Percentiles rank a stretch among this genome's conserved stretches.
phyloP scores from a whole-genome alignment of 1,140 invertebrate species.

The Dryas iulia region DNA sequence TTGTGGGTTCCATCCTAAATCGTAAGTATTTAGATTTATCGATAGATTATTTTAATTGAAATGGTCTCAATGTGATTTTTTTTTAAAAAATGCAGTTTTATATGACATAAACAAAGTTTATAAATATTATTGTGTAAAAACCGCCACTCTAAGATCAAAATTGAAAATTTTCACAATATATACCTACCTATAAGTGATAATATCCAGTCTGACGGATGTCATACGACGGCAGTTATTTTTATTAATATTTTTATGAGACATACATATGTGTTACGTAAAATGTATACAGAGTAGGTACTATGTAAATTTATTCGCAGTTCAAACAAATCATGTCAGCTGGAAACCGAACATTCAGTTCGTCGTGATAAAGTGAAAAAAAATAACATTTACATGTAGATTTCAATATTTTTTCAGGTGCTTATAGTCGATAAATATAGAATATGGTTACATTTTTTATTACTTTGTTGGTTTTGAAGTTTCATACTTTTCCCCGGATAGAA shows the following conservation, averaged over 20 bases:
- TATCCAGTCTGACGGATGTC: background rate
- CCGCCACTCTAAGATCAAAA: background rate
- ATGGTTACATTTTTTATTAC: too few species aligned
- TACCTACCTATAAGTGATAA: background rate
- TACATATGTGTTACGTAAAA: background rate
- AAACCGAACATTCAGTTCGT: background rate
- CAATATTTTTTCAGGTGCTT: background rate
- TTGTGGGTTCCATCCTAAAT: too few species aligned
- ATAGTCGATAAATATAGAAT: too few species aligned
- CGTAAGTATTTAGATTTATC: too few species aligned
- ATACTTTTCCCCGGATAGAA: too few species aligned
- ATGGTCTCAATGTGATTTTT: too few species aligned
- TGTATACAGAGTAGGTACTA: constrained; percentile 1
- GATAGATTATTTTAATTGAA: too few species aligned
- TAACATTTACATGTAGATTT: background rate
- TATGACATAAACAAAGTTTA: background rate
- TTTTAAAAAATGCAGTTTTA: too few species aligned
- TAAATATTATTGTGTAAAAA: background rate
- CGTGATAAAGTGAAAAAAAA: background rate
- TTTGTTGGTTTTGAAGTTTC: too few species aligned
- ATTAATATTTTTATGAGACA: constrained; percentile 1
- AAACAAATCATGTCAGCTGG: constrained; percentile 1
- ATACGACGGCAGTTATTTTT: background rate
- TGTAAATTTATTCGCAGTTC: background rate
- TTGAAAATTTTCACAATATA: background rate